Evolutionary conservation across 1,140 invertebrate genomes (phyloP).

Genomic region (Gonioctena quinquepunctata): DNA sequence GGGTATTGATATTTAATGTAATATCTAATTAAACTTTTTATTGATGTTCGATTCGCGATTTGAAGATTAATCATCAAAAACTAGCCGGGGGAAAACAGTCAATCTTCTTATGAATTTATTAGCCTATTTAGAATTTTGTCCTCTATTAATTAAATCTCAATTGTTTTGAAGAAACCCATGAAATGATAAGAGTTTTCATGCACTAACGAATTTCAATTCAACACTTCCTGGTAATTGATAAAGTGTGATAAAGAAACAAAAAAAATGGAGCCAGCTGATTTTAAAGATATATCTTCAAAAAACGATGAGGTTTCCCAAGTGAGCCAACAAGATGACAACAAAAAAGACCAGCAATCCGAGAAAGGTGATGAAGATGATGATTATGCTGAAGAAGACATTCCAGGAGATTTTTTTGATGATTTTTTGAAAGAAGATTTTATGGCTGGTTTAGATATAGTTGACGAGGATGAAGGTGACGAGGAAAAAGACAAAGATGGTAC

Average conservation of each 20-base stretch:
- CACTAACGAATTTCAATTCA: too few species aligned
- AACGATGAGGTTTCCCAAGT: neutral
- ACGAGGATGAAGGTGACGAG: constrained; percentile 33
- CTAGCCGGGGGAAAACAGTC: too few species aligned
- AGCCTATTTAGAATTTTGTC: too few species aligned
- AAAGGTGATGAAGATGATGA: neutral
- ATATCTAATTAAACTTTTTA: too few species aligned
- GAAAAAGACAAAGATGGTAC: neutral
- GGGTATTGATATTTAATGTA: too few species aligned
- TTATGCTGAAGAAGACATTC: constrained; percentile 42
- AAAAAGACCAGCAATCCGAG: neutral
- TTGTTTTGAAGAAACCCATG: too few species aligned
- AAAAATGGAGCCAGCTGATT: neutral
- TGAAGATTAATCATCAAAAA: too few species aligned
- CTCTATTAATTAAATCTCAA: too few species aligned
- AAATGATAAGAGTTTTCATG: too few species aligned
- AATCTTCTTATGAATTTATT: too few species aligned
- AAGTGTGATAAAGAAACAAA: neutral
- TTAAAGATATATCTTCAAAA: neutral
- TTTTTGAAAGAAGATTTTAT: constrained; percentile 50
- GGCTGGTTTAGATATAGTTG: constrained; percentile 48
- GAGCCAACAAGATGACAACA: neutral
- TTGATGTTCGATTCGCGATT: too few species aligned
- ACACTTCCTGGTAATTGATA: neutral
- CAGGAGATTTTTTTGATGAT: constrained; percentile 50